A percentile compares a stretch with the other conserved stretches of the same genome.
Evolutionary conservation across 2,113 vertebrate species (phyloP).

Genomic region (Hypomesus transpacificus): DNA sequence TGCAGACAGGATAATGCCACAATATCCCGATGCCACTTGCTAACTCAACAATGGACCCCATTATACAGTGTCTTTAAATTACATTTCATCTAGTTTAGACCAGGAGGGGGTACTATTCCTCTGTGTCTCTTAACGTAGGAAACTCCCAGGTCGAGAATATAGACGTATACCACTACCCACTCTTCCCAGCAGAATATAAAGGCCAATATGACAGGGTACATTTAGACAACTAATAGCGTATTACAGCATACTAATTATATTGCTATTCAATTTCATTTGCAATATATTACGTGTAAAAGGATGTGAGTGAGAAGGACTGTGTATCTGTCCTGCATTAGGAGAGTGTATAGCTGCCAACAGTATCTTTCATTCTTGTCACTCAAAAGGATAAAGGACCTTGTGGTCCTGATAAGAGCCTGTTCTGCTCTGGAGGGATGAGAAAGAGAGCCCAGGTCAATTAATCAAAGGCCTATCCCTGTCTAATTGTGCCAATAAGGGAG

Average conservation of each 20-base stretch:
- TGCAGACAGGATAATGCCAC: too few species aligned
- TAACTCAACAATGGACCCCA: too few species aligned
- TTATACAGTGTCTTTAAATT: too few species aligned
- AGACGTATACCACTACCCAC: neutral
- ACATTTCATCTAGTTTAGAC: slow-evolving; percentile 12
- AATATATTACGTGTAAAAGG: slow-evolving; percentile 8
- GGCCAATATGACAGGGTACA: neutral
- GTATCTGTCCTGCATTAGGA: neutral
- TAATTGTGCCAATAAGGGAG: slow-evolving; percentile 66
- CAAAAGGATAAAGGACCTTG: slow-evolving; percentile 10
- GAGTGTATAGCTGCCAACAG: slow-evolving; percentile 30
- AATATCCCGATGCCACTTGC: too few species aligned
- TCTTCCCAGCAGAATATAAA: neutral
- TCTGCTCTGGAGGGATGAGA: slow-evolving; percentile 35
- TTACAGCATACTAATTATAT: neutral
- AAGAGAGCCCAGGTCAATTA: slow-evolving; percentile 49
- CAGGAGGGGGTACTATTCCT: slow-evolving; percentile 65
- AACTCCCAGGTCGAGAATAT: neutral
- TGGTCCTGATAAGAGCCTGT: slow-evolving; percentile 29
- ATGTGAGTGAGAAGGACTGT: neutral
- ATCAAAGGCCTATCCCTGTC: slow-evolving; percentile 45
- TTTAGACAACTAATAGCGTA: neutral
- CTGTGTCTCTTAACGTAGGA: slow-evolving; percentile 3
- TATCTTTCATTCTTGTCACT: slow-evolving; percentile 2
- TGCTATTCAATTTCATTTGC: slow-evolving; percentile 1